Base-by-base conservation (phyloP, 2,113 vertebrate species). In the Sus scrofa region DNA sequence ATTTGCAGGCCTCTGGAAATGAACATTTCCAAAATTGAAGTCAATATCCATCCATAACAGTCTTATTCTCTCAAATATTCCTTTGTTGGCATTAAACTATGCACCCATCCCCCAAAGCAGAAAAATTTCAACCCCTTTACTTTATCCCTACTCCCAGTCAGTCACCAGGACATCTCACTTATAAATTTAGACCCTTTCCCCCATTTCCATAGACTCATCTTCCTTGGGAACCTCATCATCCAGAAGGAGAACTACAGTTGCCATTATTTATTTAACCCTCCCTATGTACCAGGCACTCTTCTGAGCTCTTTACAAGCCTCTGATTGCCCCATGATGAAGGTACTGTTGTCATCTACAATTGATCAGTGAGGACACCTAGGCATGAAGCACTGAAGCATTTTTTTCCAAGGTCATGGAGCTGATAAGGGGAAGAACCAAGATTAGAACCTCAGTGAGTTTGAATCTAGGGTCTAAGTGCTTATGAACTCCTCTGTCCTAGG, bases 1-100 rank as follows among this genome's bases (percentile, higher is more conserved):
- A 68, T 84, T 89, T 77, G 50, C 73, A 96, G n/a, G 62, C 71
- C 37, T 94, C 87, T 67, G 62, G 83, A 92, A 92, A 83, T n/a
- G 63, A 56, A 62, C n/a, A 44, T 73, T 93, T 78, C 71, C 32
- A 44, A 71, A 77, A 89, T 16, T 19, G 15, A 92, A 75, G 34
- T 67, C 65, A 44, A 65, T 63, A n/a, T 52, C 6, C 32, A 6
- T 16, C 67, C 50, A 9, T 1, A 16, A 26, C 1, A 19, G n/a
- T 19, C 37, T 90, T 32, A 5, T 9, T 77, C 22, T 27, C 22
- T 75, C 30, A 37, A 20, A 11, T 0, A 24, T 2, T 50, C 39
- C 12, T 70, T 32, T 54, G n/a, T 9, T 39, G 52, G 10, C 20
- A 85, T 63, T 39, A 24, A 39, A 54, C 50, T 26, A 27, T 26